These are phyloP conservation scores for Meleagris gallopavo DNA, from an alignment of 2,113 vertebrate genomes.

Conservation along the genomic window DNA sequence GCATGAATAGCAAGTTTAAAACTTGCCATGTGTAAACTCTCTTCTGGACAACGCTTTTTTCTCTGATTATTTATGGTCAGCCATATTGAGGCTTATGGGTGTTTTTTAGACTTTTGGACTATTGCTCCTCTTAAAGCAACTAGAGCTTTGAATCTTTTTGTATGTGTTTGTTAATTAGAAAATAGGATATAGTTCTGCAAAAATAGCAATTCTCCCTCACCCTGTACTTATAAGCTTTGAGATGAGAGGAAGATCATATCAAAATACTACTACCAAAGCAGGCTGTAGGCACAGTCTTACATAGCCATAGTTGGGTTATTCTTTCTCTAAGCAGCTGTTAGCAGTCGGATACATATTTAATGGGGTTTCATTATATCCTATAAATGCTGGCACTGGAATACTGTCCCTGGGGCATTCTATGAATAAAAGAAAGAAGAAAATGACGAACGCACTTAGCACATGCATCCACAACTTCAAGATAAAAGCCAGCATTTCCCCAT, in stretches of 20 bases:
- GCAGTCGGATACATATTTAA: conserved; percentile 84
- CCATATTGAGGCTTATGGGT: rapidly evolving
- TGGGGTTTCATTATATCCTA: conserved; percentile 81
- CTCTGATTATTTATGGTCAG: not conserved
- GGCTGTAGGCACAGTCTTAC: not conserved
- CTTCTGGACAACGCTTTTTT: not conserved
- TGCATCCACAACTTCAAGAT: conserved; percentile 77
- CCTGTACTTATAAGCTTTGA: no score
- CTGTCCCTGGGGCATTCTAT: conserved; percentile 77
- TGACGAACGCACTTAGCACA: conserved; percentile 78
- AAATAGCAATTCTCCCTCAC: not conserved
- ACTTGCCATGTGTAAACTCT: rapidly evolving
- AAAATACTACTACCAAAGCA: not conserved
- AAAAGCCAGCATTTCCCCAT: conserved; percentile 81
- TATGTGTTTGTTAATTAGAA: not conserved
- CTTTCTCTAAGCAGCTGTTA: conserved; percentile 66
- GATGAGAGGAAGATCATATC: no score
- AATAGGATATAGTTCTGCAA: not conserved
- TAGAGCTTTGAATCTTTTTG: not conserved
- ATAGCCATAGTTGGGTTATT: conserved; percentile 58
- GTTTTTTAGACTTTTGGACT: not conserved
- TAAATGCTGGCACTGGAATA: conserved; percentile 78
- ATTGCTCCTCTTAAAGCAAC: not conserved
- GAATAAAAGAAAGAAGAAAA: conserved; percentile 80
- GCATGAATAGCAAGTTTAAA: not conserved